Evolutionary conservation across 2,113 vertebrate species (phyloP).

Genomic region (Pungitius pungitius): DNA sequence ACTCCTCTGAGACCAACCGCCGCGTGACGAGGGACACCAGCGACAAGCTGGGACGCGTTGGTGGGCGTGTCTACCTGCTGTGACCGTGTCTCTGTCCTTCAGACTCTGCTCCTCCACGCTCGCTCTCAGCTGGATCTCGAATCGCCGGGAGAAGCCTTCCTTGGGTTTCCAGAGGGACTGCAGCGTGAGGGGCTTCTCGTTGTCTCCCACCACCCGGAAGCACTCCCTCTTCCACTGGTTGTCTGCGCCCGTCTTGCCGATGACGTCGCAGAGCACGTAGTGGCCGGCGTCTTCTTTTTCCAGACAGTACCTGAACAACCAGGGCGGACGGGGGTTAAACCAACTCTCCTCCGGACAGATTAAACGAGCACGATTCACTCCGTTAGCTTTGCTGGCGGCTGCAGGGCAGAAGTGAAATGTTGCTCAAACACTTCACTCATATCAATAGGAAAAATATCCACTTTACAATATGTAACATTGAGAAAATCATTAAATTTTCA

Average conservation of each 20-base stretch:
- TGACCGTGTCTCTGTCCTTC: conserved; percentile 74
- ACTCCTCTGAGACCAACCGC: too few species aligned
- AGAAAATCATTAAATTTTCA: not conserved
- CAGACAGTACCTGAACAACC: conserved; percentile 78
- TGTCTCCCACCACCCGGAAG: conserved; percentile 78
- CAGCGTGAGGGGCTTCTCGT: conserved; percentile 81
- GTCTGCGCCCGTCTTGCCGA: conserved; percentile 72
- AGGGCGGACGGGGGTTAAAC: not conserved
- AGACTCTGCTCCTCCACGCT: conserved; percentile 70
- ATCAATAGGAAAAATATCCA: too few species aligned
- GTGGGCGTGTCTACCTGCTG: conserved; percentile 71
- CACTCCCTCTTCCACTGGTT: conserved; percentile 82
- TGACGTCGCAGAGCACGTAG: conserved; percentile 83
- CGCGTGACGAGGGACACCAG: too few species aligned
- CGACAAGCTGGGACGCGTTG: not conserved
- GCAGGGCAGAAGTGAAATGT: too few species aligned
- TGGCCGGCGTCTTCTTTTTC: conserved; percentile 74
- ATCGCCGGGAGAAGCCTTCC: conserved; percentile 81
- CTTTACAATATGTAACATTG: too few species aligned
- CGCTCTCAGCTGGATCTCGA: conserved; percentile 79
- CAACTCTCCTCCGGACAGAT: too few species aligned
- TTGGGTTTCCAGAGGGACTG: conserved; percentile 86
- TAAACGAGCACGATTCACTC: too few species aligned
- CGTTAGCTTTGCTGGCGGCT: too few species aligned
- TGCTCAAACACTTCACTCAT: too few species aligned